Conservation (phyloP, 2,888 invertebrate species). For the Pardosa pseudoannulata region DNA sequence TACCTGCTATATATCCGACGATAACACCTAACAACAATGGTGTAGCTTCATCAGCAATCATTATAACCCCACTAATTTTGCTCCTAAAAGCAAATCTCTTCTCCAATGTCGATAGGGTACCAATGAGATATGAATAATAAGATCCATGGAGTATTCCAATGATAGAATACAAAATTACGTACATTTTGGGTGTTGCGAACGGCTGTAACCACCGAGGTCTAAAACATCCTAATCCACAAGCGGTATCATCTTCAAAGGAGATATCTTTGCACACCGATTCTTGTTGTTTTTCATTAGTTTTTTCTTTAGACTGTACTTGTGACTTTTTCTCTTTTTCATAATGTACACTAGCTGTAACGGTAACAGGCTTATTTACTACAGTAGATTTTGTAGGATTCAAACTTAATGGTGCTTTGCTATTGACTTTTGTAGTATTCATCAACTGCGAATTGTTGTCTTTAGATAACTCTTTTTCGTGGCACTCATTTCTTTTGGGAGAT, state of each 20-base stretch:
- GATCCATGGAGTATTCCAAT: constrained; percentile 73
- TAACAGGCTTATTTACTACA: too few relatives aligned
- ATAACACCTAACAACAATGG: constrained; percentile 66
- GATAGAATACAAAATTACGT: constrained; percentile 61
- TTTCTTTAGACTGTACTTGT: neutral
- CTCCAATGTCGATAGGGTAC: constrained; percentile 72
- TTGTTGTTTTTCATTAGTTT: neutral
- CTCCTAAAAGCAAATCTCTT: constrained; percentile 73
- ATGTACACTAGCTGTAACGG: neutral
- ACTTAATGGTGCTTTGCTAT: too few relatives aligned
- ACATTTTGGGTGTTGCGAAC: constrained; percentile 71
- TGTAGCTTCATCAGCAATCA: constrained; percentile 70
- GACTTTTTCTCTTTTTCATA: neutral
- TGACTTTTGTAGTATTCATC: too few relatives aligned
- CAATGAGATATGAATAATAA: constrained; percentile 71
- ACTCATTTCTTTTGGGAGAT: too few relatives aligned
- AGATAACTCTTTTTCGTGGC: too few relatives aligned
- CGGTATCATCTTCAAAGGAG: constrained; percentile 13
- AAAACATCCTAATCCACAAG: constrained; percentile 73
- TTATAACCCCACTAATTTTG: constrained; percentile 72
- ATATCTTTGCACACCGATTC: neutral
- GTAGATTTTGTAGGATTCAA: too few relatives aligned
- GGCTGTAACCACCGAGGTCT: constrained; percentile 73
- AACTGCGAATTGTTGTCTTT: too few relatives aligned
- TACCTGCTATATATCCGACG: constrained; percentile 73